Conservation (phyloP, 2,888 invertebrate species). For the Eristalis arbustorum region DNA sequence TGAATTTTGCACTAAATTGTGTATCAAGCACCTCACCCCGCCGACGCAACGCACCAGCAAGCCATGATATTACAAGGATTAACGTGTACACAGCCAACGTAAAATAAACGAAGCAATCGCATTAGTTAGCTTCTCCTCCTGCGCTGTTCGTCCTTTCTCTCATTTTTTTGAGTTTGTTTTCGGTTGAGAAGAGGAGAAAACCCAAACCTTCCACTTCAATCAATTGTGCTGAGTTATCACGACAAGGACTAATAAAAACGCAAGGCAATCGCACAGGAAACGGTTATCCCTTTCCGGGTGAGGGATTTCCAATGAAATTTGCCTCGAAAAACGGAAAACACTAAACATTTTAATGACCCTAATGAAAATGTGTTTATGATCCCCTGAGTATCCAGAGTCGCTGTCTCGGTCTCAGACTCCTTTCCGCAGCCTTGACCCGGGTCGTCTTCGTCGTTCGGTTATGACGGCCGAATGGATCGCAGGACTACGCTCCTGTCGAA, state of each 20-base stretch:
- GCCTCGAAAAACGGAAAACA: constrained; percentile 31
- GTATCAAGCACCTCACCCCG: background rate
- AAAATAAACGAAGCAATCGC: constrained; percentile 5
- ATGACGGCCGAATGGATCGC: constrained; percentile 44
- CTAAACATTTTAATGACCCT: constrained; percentile 61
- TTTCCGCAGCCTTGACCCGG: background rate
- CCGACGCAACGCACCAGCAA: background rate
- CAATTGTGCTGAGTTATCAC: constrained; percentile 29
- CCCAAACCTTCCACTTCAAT: constrained; percentile 8
- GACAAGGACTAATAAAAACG: constrained; percentile 36
- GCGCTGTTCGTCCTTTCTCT: background rate
- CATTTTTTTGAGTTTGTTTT: background rate
- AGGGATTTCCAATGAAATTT: constrained; percentile 16
- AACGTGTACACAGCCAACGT: constrained; percentile 4
- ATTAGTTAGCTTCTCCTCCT: constrained; percentile 11
- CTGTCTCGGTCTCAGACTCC: background rate
- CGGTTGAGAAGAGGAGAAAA: background rate
- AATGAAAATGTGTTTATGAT: constrained; percentile 66
- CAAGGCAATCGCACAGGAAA: constrained; percentile 5
- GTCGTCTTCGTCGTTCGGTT: background rate
- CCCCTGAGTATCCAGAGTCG: background rate
- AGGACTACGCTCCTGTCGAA: background rate
- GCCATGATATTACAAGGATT: constrained; percentile 9
- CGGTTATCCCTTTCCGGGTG: constrained; percentile 43
- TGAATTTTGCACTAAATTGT: background rate